phyloP scores from a whole-genome alignment of 2,113 vertebrate species.

The rat (Rattus norvegicus) region GRCr8 NC_086022.1:94356001-94356500 shows the following conservation, averaged over 20 bases:
- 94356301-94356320: background rate
- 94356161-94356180: background rate
- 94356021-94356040: background rate
- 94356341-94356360: background rate
- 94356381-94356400: background rate
- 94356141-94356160: background rate
- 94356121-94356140: background rate
- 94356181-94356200: background rate
- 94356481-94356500: background rate
- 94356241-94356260: background rate
- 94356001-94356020: background rate
- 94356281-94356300: background rate
- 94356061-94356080: background rate
- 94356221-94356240: background rate
- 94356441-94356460: background rate
- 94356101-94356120: background rate
- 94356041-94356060: background rate
- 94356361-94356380: background rate
- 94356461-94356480: background rate
- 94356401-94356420: background rate
- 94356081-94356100: background rate
- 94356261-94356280: background rate
- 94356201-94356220: background rate
- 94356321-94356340: background rate
- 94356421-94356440: background rate